Percentiles rank a stretch among this genome's conserved stretches.
Conservation (phyloP, 2,113 vertebrate genomes). For the Clupea harengus region DNA sequence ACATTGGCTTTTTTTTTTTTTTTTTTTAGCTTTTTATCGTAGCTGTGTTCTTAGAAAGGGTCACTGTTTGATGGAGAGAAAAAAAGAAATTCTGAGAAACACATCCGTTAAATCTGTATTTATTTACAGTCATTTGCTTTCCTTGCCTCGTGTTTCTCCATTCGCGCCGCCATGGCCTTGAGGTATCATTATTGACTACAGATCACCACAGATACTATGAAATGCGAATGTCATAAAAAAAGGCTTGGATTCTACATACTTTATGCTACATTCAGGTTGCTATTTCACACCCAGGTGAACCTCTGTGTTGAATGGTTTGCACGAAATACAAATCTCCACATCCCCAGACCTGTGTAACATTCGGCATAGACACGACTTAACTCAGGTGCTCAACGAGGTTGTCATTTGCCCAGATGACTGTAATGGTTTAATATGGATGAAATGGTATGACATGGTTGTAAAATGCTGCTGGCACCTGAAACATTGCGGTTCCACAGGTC, state of each 20-base stretch:
- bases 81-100: background rate
- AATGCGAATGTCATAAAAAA: background rate
- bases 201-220: background rate
- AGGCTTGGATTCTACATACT: background rate
- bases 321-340: background rate
- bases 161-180: background rate
- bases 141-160: background rate
- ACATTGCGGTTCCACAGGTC: constrained; percentile 1
- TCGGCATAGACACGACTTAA: background rate
- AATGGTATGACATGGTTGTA: constrained; percentile 1
- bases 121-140: background rate
- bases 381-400: background rate
- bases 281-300: background rate
- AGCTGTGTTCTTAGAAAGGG: background rate
- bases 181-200: background rate
- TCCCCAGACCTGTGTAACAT: background rate
- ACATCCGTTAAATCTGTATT: background rate
- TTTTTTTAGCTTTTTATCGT: background rate
- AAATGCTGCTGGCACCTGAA: background rate
- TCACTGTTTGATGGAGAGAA: background rate
- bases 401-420: background rate
- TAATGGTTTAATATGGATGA: constrained; percentile 20
- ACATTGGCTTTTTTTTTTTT: background rate
- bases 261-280: background rate
- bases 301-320: background rate